A percentile compares a stretch with the other conserved stretches of the same genome.
Conservation (phyloP, 2,113 vertebrate species). For the Galbula dea region DNA sequence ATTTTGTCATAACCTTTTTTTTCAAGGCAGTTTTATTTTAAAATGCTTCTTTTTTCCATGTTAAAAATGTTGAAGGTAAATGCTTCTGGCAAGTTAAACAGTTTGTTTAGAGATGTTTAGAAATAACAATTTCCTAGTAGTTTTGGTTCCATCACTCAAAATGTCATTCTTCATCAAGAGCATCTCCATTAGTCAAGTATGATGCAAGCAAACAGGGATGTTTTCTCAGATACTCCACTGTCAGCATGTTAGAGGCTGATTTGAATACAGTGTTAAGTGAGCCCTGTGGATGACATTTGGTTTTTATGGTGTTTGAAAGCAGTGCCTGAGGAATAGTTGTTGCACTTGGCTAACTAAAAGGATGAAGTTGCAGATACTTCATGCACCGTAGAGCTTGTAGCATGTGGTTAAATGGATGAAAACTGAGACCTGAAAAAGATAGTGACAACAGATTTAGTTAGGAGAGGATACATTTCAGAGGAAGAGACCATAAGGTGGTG, state of each 20-base stretch:
- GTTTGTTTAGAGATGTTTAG: background rate
- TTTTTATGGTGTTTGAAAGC: background rate
- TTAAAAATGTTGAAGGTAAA: background rate
- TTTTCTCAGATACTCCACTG: background rate
- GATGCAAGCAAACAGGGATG: background rate
- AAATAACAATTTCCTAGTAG: background rate
- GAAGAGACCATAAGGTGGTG: background rate
- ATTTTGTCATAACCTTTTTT: background rate
- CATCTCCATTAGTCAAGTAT: background rate
- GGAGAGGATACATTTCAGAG: background rate
- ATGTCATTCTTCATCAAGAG: background rate
- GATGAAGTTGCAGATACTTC: background rate
- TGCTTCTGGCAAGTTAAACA: background rate
- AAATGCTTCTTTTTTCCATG: accelerated
- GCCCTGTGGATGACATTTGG: background rate
- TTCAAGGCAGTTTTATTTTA: background rate
- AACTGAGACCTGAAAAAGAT: background rate
- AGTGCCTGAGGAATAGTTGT: background rate
- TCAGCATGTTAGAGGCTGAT: background rate
- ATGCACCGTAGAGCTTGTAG: accelerated
- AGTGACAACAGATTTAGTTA: background rate
- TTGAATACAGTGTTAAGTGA: background rate
- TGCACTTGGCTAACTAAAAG: background rate
- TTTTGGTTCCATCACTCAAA: background rate
- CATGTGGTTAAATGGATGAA: background rate